phyloP scores from a whole-genome alignment of 2,888 invertebrate genomes.

The Bombylius major region DNA sequence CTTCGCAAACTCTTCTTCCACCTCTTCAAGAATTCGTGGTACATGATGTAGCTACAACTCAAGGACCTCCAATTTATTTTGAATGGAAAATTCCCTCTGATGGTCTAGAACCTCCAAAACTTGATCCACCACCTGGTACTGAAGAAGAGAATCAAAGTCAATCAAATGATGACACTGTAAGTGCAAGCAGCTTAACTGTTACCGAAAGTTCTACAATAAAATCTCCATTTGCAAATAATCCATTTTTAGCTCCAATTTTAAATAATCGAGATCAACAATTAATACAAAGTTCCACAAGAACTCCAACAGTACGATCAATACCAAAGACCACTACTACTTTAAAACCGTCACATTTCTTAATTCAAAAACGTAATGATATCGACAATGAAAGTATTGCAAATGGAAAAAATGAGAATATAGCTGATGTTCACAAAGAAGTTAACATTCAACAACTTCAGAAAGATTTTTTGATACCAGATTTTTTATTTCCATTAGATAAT shows the following conservation, averaged over 20 bases:
- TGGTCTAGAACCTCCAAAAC: constrained; percentile 44
- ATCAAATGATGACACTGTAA: constrained; percentile 21
- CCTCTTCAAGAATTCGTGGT: constrained; percentile 41
- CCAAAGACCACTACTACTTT: background rate
- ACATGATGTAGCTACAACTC: constrained; percentile 39
- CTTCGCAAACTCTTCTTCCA: constrained; percentile 38
- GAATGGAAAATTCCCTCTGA: constrained; percentile 52
- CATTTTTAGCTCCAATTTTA: constrained; percentile 7
- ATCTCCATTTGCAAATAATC: constrained; percentile 11
- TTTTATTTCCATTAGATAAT: constrained; percentile 45
- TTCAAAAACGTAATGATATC: background rate
- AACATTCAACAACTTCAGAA: constrained; percentile 43
- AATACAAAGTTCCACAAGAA: background rate
- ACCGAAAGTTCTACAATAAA: background rate
- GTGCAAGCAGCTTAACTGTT: constrained; percentile 16
- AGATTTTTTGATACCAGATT: constrained; percentile 48
- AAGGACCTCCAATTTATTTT: constrained; percentile 50
- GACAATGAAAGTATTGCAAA: constrained; percentile 2
- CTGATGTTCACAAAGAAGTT: constrained; percentile 15
- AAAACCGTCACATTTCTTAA: background rate
- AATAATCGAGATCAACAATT: constrained; percentile 7
- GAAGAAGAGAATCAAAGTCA: constrained; percentile 25
- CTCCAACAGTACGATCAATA: constrained; percentile 16
- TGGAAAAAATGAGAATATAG: constrained; percentile 26
- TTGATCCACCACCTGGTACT: constrained; percentile 31